Base-by-base conservation (phyloP, 2,888 invertebrate species). In the Phaonia tiefii region DNA sequence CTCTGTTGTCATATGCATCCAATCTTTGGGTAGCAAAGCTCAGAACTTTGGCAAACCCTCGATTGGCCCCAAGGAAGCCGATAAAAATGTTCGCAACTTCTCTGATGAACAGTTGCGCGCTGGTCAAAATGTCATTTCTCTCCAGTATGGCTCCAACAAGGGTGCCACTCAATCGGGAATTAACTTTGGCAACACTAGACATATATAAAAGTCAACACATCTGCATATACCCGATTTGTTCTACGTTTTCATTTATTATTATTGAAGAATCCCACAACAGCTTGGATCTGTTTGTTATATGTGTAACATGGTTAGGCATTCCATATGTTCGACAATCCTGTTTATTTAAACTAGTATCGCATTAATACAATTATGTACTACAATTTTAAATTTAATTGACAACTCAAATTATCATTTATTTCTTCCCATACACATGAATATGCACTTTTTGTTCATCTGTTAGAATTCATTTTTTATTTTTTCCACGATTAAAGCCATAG, bases 131-230 rank as follows among this genome's bases (percentile, higher is more conserved):
- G 96, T 99, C 80, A 99, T 98, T 90, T 96, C 97, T 71, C 93
- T 98, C 75, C 99, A 99, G 90, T 98, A 98, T 91, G 99, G 99
- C 79, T 97, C 97, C 88, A 99, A 99, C 93, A 99, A 99, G 92
- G 99, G 99, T 31, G 99, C 99, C 86, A 98, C 93, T 89, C 98
- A 98, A 91, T 96, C 97, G 84, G 99, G 99, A 76, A 97, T 98
- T 90, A 99, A 96, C 91, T 97, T 99, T 88, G 99, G 99, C 86
- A 98, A 98, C 92, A 98, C 98, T 87, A 94, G 98, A 91, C 98
- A 99, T 92, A 98, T 98, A 97, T 98, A 95, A 95, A 93, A 51
- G 56, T n/a, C 60, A 42, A n/a, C n/a, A 26, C 22, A 49, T n/a
- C 4, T 13, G 8, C 71, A 44, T 25, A 54, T 51, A 42, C 31